Percentiles rank a stretch among this genome's conserved stretches.
These are phyloP conservation scores for Chorisops tibialis DNA, from an alignment of 2,888 invertebrate species.

Conservation along the genomic window DNA sequence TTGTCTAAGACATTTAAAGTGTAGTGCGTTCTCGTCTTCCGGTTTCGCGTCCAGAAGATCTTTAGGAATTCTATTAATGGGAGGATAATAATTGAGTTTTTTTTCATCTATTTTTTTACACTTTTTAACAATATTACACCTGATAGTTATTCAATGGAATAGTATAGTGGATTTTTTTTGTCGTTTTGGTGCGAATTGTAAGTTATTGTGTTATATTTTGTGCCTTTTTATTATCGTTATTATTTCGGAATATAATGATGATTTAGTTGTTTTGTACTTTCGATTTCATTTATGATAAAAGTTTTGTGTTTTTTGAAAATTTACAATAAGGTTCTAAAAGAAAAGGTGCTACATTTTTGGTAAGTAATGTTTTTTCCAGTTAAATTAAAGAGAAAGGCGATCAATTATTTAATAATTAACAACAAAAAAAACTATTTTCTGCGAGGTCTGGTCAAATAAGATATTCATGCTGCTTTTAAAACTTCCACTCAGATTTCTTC, in stretches of 20 bases:
- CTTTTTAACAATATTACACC: neutral
- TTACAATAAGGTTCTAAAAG: too few relatives aligned
- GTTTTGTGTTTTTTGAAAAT: neutral
- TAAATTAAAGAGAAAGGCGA: too few relatives aligned
- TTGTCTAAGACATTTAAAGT: conserved; percentile 48
- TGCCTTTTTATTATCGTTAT: conserved; percentile 6
- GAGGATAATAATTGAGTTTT: conserved; percentile 26
- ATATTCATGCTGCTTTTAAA: too few relatives aligned
- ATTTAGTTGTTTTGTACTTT: conserved; percentile 12
- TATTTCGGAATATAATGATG: conserved; percentile 16
- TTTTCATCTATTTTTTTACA: neutral
- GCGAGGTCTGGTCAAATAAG: too few relatives aligned
- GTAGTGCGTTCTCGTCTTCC: conserved; percentile 14
- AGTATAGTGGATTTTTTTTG: neutral
- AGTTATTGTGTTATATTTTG: conserved; percentile 6
- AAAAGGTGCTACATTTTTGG: too few relatives aligned
- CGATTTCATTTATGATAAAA: neutral
- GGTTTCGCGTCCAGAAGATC: conserved; percentile 9
- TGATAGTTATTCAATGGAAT: neutral
- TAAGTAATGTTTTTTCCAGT: too few relatives aligned
- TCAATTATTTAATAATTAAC: too few relatives aligned
- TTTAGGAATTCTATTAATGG: conserved; percentile 21
- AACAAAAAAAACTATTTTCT: too few relatives aligned
- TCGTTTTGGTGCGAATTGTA: conserved; percentile 21
- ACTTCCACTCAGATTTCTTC: too few relatives aligned